Base-by-base conservation (phyloP, 2,888 invertebrate species). In the Drosophila prostipennis region DNA sequence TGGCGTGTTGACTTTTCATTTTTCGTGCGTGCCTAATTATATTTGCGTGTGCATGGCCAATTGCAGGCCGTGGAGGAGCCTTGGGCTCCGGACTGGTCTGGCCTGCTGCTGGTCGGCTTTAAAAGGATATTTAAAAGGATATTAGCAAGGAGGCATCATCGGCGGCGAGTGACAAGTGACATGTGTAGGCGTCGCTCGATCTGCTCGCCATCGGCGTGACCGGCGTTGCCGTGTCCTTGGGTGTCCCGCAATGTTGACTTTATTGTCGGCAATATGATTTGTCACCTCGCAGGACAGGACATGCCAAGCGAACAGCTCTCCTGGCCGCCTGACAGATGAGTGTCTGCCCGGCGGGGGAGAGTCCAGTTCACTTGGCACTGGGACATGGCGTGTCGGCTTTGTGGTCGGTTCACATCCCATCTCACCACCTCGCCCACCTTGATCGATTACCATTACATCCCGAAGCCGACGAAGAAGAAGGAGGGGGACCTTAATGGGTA, bases 251-350 rank as follows among this genome's bases (percentile, higher is more conserved):
- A 73, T 80, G 78, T 87, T 77, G 80, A 80, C 79, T 76, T 65
- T 67, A 78, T 87, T 89, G 89, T 89, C 89, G 78, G 71, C 89
- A 76, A 76, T 77, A 89, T 77, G 89, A 87, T 87, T 89, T 89
- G 89, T 86, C 82, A 87, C 64, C 77, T 57, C 76, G 67, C 60
- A 68, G 87, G 61, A 68, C 29, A 29, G 29, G 29, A 29, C 67
- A 57, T 3, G 39, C 48, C 34, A 16, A 29, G 36, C 42, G 39
- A 29, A 51, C 23, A 65, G 46, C 48, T 40, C 57, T 57, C 49
- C 49, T 16, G 13, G n/a, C 39, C 19, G 68, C 19, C 65, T 67
- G 65, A 65, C 65, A 65, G 65, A 67, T 65, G 65, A 54, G 68
- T 65, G 65, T 65, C 68, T 67, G 65, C 43, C 32, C 36, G 61